A percentile compares a stretch with the other conserved stretches of the same genome.
Conservation (phyloP, 2,888 invertebrate genomes). For the Cryptus armator region DNA sequence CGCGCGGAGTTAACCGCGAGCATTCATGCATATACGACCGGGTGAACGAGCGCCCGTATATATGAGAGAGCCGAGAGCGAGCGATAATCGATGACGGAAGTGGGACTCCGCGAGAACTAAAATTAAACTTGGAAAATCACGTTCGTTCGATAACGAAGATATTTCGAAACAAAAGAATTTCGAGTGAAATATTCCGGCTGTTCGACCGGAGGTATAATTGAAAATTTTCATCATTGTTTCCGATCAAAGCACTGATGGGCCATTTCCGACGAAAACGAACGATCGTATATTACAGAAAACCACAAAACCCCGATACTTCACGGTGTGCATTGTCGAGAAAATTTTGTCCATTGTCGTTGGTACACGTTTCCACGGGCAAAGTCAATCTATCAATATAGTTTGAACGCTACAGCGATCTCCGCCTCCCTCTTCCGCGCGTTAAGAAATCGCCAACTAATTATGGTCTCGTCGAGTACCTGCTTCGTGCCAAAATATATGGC, state of each 20-base stretch:
- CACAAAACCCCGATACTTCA: neutral
- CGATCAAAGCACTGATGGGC: slow-evolving; percentile 4
- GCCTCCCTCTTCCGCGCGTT: slow-evolving; percentile 17
- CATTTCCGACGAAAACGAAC: slow-evolving; percentile 2
- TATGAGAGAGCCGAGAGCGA: slow-evolving; percentile 34
- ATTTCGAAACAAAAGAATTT: neutral
- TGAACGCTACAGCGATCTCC: neutral
- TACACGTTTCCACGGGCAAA: neutral
- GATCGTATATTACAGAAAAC: slow-evolving; percentile 24
- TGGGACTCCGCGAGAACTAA: neutral
- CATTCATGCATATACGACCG: neutral
- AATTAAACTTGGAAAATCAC: neutral
- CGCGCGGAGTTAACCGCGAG: slow-evolving; percentile 15
- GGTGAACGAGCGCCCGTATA: neutral
- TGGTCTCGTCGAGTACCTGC: slow-evolving; percentile 71
- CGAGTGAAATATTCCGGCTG: neutral
- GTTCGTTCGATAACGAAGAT: neutral
- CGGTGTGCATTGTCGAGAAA: neutral
- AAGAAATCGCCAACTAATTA: slow-evolving; percentile 62
- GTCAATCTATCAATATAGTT: slow-evolving; percentile 38
- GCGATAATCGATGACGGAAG: slow-evolving; percentile 54
- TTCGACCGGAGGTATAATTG: neutral
- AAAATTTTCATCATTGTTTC: neutral
- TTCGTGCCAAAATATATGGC: slow-evolving; percentile 70
- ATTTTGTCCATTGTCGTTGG: slow-evolving; percentile 23